These are phyloP conservation scores for Lasioglossum calceatum DNA, from an alignment of 2,888 invertebrate species.

Conservation along the genomic window DNA sequence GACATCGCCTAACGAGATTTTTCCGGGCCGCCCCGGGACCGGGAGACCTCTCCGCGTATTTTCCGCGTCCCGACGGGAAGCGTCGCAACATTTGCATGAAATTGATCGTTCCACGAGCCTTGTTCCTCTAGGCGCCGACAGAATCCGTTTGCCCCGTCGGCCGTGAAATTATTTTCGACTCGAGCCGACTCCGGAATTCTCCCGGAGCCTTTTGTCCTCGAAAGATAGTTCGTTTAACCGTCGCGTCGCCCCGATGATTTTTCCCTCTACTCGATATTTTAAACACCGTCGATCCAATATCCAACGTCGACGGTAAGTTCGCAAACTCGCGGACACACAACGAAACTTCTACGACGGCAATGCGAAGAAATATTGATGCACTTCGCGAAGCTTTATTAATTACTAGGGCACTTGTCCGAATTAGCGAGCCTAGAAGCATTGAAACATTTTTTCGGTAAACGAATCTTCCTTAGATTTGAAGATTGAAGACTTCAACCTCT, in stretches of 20 bases:
- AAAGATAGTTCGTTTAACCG: constrained; percentile 4
- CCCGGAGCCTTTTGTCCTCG: not conserved
- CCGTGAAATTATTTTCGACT: not conserved
- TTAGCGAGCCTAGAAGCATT: too few species aligned
- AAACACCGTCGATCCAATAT: not conserved
- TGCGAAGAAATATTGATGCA: not conserved
- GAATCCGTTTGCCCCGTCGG: not conserved
- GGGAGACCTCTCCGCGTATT: not conserved
- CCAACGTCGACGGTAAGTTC: not conserved
- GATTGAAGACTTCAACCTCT: too few species aligned
- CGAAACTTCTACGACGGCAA: not conserved
- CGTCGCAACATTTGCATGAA: not conserved
- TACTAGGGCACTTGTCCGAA: not conserved
- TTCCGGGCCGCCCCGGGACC: not conserved
- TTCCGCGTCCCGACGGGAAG: constrained; percentile 11
- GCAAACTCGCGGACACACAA: not conserved
- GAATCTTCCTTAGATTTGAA: too few species aligned
- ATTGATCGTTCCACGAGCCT: not conserved
- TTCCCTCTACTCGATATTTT: not conserved
- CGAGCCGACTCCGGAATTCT: not conserved
- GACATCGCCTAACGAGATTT: constrained; percentile 55
- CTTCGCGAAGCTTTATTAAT: not conserved
- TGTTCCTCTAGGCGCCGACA: constrained; percentile 8
- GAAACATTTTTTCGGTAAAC: too few species aligned
- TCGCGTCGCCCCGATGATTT: not conserved